A percentile compares a stretch with the other conserved stretches of the same genome.
Evolutionary conservation across 2,797 vertebrate genomes (phyloP).

Genomic region (Zalophus californianus): DNA sequence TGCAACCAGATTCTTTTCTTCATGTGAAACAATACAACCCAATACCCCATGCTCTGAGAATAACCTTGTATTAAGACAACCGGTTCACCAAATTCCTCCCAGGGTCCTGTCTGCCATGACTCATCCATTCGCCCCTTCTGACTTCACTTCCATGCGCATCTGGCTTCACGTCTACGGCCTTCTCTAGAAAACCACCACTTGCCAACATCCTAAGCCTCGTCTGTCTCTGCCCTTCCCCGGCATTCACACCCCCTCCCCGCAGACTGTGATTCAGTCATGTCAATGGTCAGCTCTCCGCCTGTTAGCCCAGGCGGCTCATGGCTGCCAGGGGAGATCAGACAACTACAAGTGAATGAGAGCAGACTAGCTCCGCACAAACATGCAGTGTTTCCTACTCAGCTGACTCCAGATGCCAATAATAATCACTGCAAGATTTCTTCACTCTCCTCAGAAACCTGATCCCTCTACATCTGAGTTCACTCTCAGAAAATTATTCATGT

Average conservation of each 20-base stretch:
- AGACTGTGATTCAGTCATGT: not conserved
- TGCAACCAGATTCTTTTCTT: not conserved
- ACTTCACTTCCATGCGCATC: not conserved
- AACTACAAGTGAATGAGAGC: not conserved
- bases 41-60: not conserved
- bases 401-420: not conserved
- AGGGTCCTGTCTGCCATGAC: too few relatives aligned
- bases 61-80: too few relatives aligned
- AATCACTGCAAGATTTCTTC: not conserved
- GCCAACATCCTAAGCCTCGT: not conserved
- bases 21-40: not conserved
- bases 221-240: not conserved
- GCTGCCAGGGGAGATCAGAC: not conserved
- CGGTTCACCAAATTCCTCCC: not conserved
- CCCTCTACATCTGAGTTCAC: not conserved
- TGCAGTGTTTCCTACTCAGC: not conserved
- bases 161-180: not conserved
- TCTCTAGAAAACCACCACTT: not conserved
- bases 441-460: not conserved
- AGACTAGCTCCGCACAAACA: not conserved
- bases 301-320: not conserved
- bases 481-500: not conserved
- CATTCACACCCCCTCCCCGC: accelerated
- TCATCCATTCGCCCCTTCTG: not conserved
- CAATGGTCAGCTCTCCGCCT: not conserved